Evolutionary conservation across 2,113 vertebrate species (phyloP), one percentile per base, ranked within the genome.

Genomic region (Psilopogon haemacephalus): DNA sequence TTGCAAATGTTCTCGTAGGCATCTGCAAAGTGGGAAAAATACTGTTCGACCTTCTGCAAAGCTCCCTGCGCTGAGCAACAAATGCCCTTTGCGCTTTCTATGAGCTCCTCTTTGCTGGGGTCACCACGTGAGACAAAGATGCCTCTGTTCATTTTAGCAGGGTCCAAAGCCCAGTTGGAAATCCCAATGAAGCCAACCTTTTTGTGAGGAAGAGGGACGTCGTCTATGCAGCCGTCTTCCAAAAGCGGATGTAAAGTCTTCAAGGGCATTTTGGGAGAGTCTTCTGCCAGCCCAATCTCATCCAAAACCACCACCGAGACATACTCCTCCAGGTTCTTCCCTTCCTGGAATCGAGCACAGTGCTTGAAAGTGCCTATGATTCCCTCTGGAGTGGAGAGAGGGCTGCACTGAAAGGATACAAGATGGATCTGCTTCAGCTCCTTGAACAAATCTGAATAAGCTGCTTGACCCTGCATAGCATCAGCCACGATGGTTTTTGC

Each of bases 121-220:
- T 98, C 98, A n/a, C 98, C 98, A 0, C 99, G 98, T 0, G 99
- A 99, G 62, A 99, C 99, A 84, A 99, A 99, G 71, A 99, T 98
- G 32, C 99, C 99, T 90, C 99, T 97, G 96, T 99, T 99, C 99
- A 99, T 99, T 73, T 99, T 99, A 90, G 99, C 99, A 5, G 99
- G 99, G 90, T 99, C 99, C 76, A 99, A 97, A 6, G 99, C 99
- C 99, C 99, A 99, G 95, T 99, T 99, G 83, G 99, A 99, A 86
- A 99, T 99, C 4, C 99, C 99, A 1, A 99, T 96, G 72, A 99
- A 99, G 88, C 99, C 99, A 26, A 99, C 99, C 63, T 99, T 99
- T 83, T 98, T 99, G 97, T 99, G 98, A 35, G 98, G 98, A 68
- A 98, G 96, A 2, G 98, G 98, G 27, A 98, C 97, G 23, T 99